Evolutionary conservation across 2,113 vertebrate genomes (phyloP).

Genomic region (Plotosus lineatus): DNA sequence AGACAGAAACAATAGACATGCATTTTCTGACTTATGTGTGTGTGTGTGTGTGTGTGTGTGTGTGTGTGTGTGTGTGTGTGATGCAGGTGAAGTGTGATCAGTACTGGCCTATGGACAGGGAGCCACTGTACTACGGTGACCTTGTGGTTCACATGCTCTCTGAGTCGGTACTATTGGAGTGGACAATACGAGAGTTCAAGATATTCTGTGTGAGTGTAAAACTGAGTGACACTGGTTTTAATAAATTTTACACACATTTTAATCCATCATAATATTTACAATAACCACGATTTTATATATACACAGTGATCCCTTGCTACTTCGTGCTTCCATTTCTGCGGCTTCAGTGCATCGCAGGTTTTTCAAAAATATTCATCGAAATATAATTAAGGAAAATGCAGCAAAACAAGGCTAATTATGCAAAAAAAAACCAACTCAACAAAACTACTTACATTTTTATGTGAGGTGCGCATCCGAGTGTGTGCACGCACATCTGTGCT

Average conservation of each 20-base stretch:
- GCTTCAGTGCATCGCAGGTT: too few relatives aligned
- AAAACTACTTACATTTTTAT: too few relatives aligned
- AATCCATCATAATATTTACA: background rate
- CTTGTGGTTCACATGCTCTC: slow-evolving; percentile 92
- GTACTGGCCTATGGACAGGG: slow-evolving; percentile 92
- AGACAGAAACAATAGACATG: background rate
- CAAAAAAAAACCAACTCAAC: too few relatives aligned
- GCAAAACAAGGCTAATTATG: too few relatives aligned
- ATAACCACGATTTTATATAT: background rate
- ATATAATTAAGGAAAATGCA: too few relatives aligned
- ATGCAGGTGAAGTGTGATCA: slow-evolving; percentile 94
- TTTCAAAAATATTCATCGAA: too few relatives aligned
- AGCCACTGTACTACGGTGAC: slow-evolving; percentile 93
- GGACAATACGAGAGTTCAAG: slow-evolving; percentile 96
- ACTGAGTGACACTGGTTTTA: background rate
- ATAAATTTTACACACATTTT: background rate
- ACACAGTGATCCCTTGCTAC: too few relatives aligned
- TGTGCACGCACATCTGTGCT: too few relatives aligned
- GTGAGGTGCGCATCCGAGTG: too few relatives aligned
- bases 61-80: background rate
- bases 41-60: slow-evolving; percentile 9
- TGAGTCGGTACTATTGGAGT: slow-evolving; percentile 91
- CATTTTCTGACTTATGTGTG: background rate
- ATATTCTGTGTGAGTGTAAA: slow-evolving; percentile 82
- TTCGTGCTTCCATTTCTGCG: too few relatives aligned